Evolutionary conservation across 2,888 invertebrate species (phyloP).

Genomic region (Mamestra brassicae): DNA sequence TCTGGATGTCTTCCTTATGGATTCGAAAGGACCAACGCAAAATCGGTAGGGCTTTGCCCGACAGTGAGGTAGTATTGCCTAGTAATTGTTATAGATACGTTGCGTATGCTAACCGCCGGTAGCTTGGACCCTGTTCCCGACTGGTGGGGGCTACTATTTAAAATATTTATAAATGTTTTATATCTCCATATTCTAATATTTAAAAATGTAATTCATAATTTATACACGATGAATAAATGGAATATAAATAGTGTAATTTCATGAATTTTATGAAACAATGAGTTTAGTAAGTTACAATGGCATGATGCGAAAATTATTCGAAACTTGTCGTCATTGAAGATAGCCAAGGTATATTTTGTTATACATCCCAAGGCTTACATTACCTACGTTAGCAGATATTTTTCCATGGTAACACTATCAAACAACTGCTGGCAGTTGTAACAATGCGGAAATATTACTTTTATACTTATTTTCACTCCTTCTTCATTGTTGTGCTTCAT

Average conservation of each 20-base stretch:
- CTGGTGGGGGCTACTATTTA: neutral
- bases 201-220: neutral
- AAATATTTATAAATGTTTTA: neutral
- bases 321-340: neutral
- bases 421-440: slow-evolving; percentile 81
- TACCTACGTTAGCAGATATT: slow-evolving; percentile 6
- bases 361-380: slow-evolving; percentile 13
- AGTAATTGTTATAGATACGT: neutral
- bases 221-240: neutral
- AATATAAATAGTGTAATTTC: neutral
- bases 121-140: too few relatives aligned
- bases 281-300: slow-evolving; percentile 6
- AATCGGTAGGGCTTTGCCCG: neutral
- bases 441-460: slow-evolving; percentile 54
- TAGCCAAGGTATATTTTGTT: neutral
- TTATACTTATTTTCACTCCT: slow-evolving; percentile 47
- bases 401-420: slow-evolving; percentile 64
- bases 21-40: too few relatives aligned
- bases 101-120: neutral
- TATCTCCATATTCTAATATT: neutral
- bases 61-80: neutral
- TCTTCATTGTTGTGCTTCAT: slow-evolving; percentile 56
- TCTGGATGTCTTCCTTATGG: neutral
- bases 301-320: slow-evolving; percentile 1
- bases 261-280: slow-evolving; percentile 28